phyloP scores from a whole-genome alignment of 2,888 invertebrate genomes.

The Magallana nippona region DNA sequence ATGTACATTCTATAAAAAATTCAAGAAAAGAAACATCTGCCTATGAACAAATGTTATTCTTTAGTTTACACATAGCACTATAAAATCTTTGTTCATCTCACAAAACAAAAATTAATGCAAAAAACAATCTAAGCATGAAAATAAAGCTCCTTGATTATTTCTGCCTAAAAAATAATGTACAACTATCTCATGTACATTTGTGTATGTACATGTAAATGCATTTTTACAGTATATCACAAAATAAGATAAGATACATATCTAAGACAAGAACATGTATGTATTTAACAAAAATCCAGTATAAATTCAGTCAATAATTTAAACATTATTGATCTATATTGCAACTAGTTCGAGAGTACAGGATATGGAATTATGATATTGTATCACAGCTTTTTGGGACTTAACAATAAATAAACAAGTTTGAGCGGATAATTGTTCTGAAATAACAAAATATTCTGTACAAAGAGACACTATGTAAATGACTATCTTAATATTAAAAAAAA shows the following conservation, averaged over 20 bases:
- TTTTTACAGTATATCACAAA: background rate
- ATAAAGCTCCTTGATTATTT: background rate
- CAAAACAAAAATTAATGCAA: background rate
- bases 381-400: constrained; percentile 20
- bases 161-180: too few species aligned
- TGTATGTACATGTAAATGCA: background rate
- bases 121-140: background rate
- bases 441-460: too few species aligned
- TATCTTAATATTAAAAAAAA: too few species aligned
- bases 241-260: too few species aligned
- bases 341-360: constrained; percentile 12
- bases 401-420: background rate
- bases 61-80: constrained; percentile 13
- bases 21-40: background rate
- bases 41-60: background rate
- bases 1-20: background rate
- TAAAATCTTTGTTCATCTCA: background rate
- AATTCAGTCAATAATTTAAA: constrained; percentile 19
- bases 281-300: background rate
- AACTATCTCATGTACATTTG: too few species aligned
- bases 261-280: background rate
- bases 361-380: background rate
- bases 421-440: background rate
- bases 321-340: constrained; percentile 18
- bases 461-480: too few species aligned